phyloP scores from a whole-genome alignment of 2,888 invertebrate genomes.

The Ophion ellenae region DNA sequence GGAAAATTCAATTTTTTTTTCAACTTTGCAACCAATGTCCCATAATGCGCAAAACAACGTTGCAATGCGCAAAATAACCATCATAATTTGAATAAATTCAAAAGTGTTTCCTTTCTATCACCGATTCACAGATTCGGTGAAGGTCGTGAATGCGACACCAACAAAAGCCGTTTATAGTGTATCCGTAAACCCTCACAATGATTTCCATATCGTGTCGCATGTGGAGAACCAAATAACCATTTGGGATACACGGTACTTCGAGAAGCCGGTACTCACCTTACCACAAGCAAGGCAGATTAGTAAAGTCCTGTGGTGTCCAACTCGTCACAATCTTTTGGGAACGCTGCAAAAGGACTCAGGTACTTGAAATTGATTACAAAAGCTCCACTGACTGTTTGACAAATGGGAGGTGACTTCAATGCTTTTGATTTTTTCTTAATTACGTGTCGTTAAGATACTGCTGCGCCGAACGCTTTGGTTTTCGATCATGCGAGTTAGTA shows the following conservation, averaged over 20 bases:
- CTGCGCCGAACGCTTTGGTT: neutral
- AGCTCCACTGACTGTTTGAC: too few relatives aligned
- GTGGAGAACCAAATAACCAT: conserved; percentile 92
- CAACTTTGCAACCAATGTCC: neutral
- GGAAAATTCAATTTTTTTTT: neutral
- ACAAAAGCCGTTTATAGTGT: conserved; percentile 94
- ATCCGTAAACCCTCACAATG: conserved; percentile 90
- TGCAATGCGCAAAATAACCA: neutral
- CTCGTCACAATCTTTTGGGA: conserved; percentile 92
- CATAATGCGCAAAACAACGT: neutral
- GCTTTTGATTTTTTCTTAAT: too few relatives aligned
- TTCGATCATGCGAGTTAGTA: neutral
- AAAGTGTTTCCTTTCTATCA: neutral
- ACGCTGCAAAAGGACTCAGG: conserved; percentile 90
- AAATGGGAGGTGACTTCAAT: too few relatives aligned
- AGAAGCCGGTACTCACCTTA: conserved; percentile 91
- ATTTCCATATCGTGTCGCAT: conserved; percentile 93
- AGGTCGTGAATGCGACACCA: conserved; percentile 87
- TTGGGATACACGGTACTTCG: conserved; percentile 95
- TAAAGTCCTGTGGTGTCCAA: conserved; percentile 95
- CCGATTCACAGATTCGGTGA: conserved; percentile 87
- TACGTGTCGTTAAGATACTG: too few relatives aligned
- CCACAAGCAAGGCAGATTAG: conserved; percentile 89
- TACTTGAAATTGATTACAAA: conserved; percentile 55
- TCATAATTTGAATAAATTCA: neutral